phyloP scores from a whole-genome alignment of 2,797 vertebrate species.

The Bradypodion pumilum region DNA sequence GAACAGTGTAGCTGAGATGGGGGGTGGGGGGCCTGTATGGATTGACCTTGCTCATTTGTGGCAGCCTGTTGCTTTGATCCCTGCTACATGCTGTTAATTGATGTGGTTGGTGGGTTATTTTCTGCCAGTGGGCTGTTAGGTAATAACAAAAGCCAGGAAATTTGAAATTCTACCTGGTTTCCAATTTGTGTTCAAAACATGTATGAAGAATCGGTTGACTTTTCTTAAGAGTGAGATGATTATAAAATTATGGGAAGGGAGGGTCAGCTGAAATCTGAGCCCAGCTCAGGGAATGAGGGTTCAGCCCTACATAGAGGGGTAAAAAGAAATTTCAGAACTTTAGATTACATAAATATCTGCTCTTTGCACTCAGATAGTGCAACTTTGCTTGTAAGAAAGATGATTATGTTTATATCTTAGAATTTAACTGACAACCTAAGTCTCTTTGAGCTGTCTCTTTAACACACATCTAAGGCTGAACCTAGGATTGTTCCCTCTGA shows the following conservation, averaged over 20 bases:
- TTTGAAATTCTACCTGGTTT: constrained; percentile 34
- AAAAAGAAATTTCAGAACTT: constrained; percentile 47
- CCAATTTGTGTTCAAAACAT: constrained; percentile 45
- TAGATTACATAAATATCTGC: constrained; percentile 30
- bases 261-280: constrained; percentile 27
- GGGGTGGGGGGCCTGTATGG: constrained; percentile 44
- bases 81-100: constrained; percentile 47
- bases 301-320: constrained; percentile 35
- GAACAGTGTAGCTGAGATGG: constrained; percentile 42
- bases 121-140: constrained; percentile 46
- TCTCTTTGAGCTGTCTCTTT: constrained; percentile 19
- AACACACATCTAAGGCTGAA: constrained; percentile 37
- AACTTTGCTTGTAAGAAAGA: constrained; percentile 29
- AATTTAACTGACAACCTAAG: constrained; percentile 1
- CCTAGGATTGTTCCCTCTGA: constrained; percentile 40
- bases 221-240: constrained; percentile 40
- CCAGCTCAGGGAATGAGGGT: constrained; percentile 42
- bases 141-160: constrained; percentile 25
- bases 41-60: constrained; percentile 36
- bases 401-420: constrained; percentile 28
- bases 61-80: constrained; percentile 44
- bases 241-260: constrained; percentile 42
- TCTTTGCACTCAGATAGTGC: constrained; percentile 20
- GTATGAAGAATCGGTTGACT: constrained; percentile 39
- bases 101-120: constrained; percentile 48